phyloP scores from a whole-genome alignment of 2,797 vertebrate genomes.

The Dryobates pubescens region DNA sequence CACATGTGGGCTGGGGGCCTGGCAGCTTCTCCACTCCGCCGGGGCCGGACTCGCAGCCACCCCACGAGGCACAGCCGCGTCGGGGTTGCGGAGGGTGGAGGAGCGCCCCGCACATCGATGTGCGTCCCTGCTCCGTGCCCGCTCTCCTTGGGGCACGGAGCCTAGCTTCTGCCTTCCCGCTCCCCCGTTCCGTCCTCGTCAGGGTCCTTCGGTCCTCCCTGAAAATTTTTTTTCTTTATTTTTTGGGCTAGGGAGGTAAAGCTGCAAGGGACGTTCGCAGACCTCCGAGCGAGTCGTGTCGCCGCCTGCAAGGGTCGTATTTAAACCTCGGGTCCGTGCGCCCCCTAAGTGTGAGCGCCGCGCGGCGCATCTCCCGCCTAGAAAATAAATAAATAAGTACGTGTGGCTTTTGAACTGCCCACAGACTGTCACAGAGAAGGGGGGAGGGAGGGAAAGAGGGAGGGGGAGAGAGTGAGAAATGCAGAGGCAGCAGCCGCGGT shows the following conservation, averaged over 20 bases:
- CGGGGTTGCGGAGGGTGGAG: neutral
- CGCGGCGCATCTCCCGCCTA: conserved; percentile 21
- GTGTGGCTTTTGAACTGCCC: conserved; percentile 70
- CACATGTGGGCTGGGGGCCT: neutral
- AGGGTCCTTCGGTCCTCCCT: neutral
- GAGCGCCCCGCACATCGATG: neutral
- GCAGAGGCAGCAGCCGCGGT: conserved; percentile 80
- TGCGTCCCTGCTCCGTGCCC: neutral
- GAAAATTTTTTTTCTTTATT: neutral
- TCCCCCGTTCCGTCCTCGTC: neutral
- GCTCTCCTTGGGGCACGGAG: neutral
- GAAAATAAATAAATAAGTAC: conserved; percentile 57
- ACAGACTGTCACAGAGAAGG: conserved; percentile 64
- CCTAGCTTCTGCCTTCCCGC: neutral
- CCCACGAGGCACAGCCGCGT: too few species aligned
- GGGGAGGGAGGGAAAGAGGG: conserved; percentile 69
- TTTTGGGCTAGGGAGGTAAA: neutral
- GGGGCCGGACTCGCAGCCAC: neutral
- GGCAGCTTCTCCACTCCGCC: neutral
- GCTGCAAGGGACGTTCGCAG: neutral
- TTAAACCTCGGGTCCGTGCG: conserved; percentile 34
- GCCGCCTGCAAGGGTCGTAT: neutral
- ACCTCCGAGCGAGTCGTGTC: neutral
- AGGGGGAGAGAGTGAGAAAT: conserved; percentile 78
- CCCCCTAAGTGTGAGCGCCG: conserved; percentile 51